Evolutionary conservation across 2,888 invertebrate species (phyloP).

Genomic region (Acleris sparsana): DNA sequence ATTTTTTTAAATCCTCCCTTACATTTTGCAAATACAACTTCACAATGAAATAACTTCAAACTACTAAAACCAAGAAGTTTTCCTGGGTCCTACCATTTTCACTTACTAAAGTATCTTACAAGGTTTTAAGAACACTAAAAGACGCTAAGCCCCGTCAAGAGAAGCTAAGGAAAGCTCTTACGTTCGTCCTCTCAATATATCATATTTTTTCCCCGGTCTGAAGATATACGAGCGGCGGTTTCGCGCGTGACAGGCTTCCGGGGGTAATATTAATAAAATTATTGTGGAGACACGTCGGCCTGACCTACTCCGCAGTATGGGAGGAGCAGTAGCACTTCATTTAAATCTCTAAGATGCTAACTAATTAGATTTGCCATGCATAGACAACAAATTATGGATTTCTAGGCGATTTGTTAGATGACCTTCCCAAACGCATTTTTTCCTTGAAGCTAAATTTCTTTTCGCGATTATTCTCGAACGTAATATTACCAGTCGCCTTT

Average conservation of each 20-base stretch:
- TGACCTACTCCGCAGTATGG: slow-evolving; percentile 58
- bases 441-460: too few relatives aligned
- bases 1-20: too few relatives aligned
- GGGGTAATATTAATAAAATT: slow-evolving; percentile 83
- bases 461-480: too few relatives aligned
- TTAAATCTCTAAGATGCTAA: background rate
- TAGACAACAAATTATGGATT: too few relatives aligned
- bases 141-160: slow-evolving; percentile 67
- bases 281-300: slow-evolving; percentile 77
- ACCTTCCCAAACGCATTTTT: too few relatives aligned
- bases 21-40: background rate
- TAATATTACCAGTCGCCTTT: too few relatives aligned
- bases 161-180: slow-evolving; percentile 73
- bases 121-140: slow-evolving; percentile 65
- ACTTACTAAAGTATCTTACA: slow-evolving; percentile 50
- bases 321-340: slow-evolving; percentile 11
- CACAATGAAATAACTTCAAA: background rate
- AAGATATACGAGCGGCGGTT: slow-evolving; percentile 78
- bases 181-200: slow-evolving; percentile 80
- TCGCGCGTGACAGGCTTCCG: slow-evolving; percentile 79
- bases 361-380: too few relatives aligned
- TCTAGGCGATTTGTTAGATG: too few relatives aligned
- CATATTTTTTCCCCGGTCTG: slow-evolving; percentile 76
- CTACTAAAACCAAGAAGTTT: background rate
- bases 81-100: slow-evolving; percentile 36